phyloP scores from a whole-genome alignment of 2,113 vertebrate genomes.

The Butorides virescens region DNA sequence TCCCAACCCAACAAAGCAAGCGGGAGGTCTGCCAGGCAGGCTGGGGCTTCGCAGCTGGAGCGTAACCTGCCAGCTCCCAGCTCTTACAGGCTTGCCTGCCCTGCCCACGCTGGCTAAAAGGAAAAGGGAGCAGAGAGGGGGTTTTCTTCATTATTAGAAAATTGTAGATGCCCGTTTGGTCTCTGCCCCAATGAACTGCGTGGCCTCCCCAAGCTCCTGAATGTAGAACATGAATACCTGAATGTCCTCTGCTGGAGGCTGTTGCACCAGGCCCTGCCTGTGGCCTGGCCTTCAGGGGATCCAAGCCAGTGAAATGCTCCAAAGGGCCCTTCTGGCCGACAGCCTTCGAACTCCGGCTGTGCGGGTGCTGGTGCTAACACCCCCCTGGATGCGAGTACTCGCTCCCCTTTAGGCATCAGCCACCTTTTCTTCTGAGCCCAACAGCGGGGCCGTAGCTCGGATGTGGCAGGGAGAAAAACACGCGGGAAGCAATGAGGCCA shows the following conservation, averaged over 20 bases:
- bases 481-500: not conserved
- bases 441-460: not conserved
- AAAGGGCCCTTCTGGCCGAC: not conserved
- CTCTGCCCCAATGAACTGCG: not conserved
- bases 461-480: not conserved
- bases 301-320: not conserved
- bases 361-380: not conserved
- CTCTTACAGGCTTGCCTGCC: not conserved
- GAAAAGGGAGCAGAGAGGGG: not conserved
- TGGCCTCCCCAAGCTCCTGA: not conserved
- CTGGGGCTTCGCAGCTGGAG: not conserved
- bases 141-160: not conserved
- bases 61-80: fast-evolving
- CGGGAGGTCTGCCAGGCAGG: not conserved
- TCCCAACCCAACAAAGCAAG: not conserved
- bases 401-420: too few relatives aligned
- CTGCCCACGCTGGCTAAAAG: not conserved
- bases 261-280: not conserved
- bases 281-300: not conserved
- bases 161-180: not conserved
- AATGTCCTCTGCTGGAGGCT: not conserved
- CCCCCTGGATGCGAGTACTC: too few relatives aligned
- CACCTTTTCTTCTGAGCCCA: not conserved
- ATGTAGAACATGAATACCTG: fast-evolving
- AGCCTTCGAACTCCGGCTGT: fast-evolving